Evolutionary conservation across 64 coral and sea anemone genomes (phyloP), one percentile per base, ranked within the genome.

Genomic region (Pocillopora damicornis): DNA sequence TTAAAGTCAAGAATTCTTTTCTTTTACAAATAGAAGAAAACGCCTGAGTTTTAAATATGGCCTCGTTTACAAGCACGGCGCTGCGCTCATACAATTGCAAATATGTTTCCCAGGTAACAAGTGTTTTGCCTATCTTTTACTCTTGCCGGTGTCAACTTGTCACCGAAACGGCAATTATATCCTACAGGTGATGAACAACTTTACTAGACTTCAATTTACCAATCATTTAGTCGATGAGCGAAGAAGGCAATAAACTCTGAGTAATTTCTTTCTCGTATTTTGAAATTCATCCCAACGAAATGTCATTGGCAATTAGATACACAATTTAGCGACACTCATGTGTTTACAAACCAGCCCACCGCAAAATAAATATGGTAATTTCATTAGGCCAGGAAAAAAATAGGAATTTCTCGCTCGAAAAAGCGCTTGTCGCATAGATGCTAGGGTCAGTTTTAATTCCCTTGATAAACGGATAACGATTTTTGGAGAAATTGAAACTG

Each of bases 61-160:
- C 81, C 81, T 85, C 81, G 81, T 67, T 72, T 85, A 66, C 16
- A 72, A 26, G 81, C 64, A 12, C 57, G 60, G 13, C 60, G 59
- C 57, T 60, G 22, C 15, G 22, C 38, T 56, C 7, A 23, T 56
- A 73, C 22, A 68, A 42, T 68, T 35, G 61, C 62, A n/a, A 65
- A 37, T 66, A 57, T 35, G 65, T 72, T 72, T 56, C 81, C 81
- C 71, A 57, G 81, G 81, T 5, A 58, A 85, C 81, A 66, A 26
- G 8, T 38, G 35, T 15, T 83, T 63, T 83, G 61, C 12, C 26
- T 15, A 61, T 35, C 25, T 63, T 18, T 56, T 10, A 56, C 42
- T 57, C 37, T 58, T 22, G 4, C 15, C 37, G 38, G 18, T 57
- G 37, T 63, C 79, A 63, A 63, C 9, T 63, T 63, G 34, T 13